Conservation (phyloP, 2,797 vertebrate genomes). For the Eulemur mongoz region DNA sequence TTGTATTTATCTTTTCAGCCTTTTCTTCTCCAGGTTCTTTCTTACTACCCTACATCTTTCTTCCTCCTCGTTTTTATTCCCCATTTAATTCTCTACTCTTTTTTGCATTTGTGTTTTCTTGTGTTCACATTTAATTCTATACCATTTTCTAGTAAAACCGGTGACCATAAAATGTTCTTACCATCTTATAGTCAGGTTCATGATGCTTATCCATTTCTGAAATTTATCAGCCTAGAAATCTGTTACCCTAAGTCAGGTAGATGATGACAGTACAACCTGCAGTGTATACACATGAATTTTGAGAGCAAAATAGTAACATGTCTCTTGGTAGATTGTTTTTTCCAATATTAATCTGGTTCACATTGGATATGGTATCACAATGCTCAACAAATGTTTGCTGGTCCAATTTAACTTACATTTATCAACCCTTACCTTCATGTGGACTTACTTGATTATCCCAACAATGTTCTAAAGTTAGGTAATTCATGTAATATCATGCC, state of each 20-base stretch:
- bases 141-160: conserved; percentile 39
- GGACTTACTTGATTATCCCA: neutral
- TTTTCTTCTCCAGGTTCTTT: neutral
- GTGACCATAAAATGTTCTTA: conserved; percentile 34
- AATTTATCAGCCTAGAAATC: conserved; percentile 44
- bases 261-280: neutral
- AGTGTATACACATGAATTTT: neutral
- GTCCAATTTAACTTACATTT: conserved; percentile 22
- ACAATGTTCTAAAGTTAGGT: neutral
- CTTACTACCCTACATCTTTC: neutral
- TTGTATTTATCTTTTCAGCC: neutral
- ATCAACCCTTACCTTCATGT: neutral
- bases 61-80: conserved; percentile 37
- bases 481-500: neutral
- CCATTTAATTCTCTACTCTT: neutral
- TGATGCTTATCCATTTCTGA: conserved; percentile 26
- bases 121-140: conserved; percentile 13
- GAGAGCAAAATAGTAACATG: neutral
- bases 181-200: neutral
- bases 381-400: neutral
- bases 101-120: conserved; percentile 50
- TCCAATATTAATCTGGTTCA: neutral
- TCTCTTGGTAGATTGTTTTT: neutral
- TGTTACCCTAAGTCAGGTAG: neutral
- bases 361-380: neutral